A percentile compares a stretch with the other conserved stretches of the same genome.
These are phyloP conservation scores for Eulemur rufifrons DNA, from an alignment of 2,113 vertebrate species.

Conservation along the genomic window DNA sequence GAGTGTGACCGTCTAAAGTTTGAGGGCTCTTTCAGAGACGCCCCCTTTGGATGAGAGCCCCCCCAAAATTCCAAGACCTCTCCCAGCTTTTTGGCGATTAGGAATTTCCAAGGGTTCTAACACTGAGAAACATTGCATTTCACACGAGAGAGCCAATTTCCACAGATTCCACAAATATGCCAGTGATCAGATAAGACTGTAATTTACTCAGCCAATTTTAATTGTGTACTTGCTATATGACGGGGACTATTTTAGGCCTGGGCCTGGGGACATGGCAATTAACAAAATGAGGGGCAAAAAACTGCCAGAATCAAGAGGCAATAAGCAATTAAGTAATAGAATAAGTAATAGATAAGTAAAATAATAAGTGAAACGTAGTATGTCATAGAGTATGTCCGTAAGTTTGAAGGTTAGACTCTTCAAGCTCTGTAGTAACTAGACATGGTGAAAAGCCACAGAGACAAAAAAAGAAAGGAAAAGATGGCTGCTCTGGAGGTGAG, in stretches of 20 bases:
- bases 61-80: neutral
- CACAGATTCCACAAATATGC: neutral
- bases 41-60: neutral
- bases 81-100: neutral
- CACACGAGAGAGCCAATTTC: neutral
- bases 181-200: neutral
- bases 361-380: neutral
- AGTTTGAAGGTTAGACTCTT: neutral
- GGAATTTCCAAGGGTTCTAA: neutral
- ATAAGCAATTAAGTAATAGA: neutral
- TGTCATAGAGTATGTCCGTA: neutral
- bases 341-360: neutral
- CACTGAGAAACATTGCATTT: neutral
- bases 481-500: rapidly evolving
- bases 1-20: neutral
- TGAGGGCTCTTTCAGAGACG: neutral
- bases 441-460: neutral
- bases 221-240: neutral
- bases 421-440: neutral
- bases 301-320: neutral
- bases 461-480: neutral
- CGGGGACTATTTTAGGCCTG: neutral
- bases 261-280: neutral
- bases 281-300: neutral
- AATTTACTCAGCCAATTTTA: neutral